Evolutionary conservation across 2,797 vertebrate genomes (phyloP).

Genomic region (Cyprinella venusta): DNA sequence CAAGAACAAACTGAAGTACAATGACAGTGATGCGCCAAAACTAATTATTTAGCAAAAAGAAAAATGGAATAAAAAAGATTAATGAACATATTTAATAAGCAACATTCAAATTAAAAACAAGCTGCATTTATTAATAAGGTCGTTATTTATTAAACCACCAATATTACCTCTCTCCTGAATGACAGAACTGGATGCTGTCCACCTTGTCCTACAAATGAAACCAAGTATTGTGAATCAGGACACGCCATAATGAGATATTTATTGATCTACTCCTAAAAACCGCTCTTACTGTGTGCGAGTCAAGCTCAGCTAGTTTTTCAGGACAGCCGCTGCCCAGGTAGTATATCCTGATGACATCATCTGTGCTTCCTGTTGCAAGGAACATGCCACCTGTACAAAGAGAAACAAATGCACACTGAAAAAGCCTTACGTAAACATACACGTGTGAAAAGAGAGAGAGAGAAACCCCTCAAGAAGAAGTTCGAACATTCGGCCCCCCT

Average conservation of each 20-base stretch:
- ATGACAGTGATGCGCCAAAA: neutral
- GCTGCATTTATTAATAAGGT: no score
- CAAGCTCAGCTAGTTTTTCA: conserved; percentile 93
- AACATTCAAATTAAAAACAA: no score
- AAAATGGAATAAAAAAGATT: neutral
- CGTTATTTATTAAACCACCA: neutral
- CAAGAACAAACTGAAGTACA: neutral
- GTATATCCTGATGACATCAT: conserved; percentile 97
- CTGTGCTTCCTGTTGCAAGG: conserved; percentile 96
- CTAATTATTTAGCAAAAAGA: no score
- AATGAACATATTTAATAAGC: no score
- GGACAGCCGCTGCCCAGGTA: conserved; percentile 92
- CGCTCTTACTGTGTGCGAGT: conserved; percentile 89
- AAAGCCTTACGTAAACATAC: conserved; percentile 9
- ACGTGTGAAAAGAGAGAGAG: neutral
- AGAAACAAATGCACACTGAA: neutral
- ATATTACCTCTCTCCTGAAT: conserved; percentile 89
- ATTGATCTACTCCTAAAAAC: neutral
- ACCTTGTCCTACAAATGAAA: conserved; percentile 88
- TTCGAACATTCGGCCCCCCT: conserved; percentile 55
- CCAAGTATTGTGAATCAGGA: neutral
- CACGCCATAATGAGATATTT: neutral
- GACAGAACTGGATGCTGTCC: conserved; percentile 97
- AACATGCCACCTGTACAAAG: conserved; percentile 90
- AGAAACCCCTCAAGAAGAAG: neutral